phyloP scores from a whole-genome alignment of 2,113 vertebrate genomes.

The Lagopus muta region DNA sequence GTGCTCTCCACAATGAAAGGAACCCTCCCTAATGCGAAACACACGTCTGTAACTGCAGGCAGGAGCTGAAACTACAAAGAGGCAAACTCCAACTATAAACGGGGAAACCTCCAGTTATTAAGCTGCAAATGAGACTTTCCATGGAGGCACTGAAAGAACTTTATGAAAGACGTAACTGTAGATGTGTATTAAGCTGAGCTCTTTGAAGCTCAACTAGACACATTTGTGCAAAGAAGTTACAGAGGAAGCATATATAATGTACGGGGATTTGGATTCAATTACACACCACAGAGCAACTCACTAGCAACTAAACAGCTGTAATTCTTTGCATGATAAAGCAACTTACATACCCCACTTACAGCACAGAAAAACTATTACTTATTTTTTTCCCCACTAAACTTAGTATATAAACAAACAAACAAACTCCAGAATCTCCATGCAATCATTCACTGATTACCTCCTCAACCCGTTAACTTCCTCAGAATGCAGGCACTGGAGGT shows the following conservation, averaged over 20 bases:
- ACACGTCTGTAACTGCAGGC: background rate
- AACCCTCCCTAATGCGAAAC: background rate
- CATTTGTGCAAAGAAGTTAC: background rate
- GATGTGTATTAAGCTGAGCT: background rate
- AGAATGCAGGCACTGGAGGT: too few relatives aligned
- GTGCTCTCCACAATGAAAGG: background rate
- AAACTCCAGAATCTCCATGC: background rate
- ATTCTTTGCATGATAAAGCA: background rate
- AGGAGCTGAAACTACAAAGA: background rate
- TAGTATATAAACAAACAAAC: conserved; percentile 1
- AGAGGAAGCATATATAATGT: background rate
- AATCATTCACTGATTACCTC: conserved; percentile 11
- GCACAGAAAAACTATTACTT: background rate
- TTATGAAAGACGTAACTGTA: background rate
- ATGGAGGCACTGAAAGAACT: background rate
- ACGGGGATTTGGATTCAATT: conserved; percentile 10
- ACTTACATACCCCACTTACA: background rate
- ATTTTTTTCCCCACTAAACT: background rate
- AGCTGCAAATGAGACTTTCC: background rate
- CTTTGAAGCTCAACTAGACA: background rate
- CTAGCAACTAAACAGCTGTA: background rate
- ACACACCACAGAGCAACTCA: background rate
- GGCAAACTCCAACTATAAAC: background rate
- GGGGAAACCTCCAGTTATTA: background rate
- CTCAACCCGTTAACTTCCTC: background rate